phyloP scores from a whole-genome alignment of 2,113 vertebrate species.

The Glaucidium brasilianum region DNA sequence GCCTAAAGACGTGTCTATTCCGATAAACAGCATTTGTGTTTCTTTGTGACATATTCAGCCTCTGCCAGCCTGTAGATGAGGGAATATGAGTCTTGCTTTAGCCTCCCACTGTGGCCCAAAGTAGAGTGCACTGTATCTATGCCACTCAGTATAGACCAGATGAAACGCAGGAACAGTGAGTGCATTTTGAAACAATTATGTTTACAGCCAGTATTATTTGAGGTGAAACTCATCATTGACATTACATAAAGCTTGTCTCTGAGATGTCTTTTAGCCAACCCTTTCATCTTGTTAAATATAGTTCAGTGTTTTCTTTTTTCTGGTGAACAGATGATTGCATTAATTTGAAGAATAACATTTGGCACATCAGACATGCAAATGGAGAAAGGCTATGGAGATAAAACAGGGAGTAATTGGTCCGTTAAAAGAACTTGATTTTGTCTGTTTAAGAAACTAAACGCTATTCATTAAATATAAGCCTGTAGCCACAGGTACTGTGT shows the following conservation, averaged over 20 bases:
- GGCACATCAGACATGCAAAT: background rate
- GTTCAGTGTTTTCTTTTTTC: background rate
- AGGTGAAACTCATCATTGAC: background rate
- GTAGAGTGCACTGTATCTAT: background rate
- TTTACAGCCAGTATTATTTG: background rate
- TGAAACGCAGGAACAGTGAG: background rate
- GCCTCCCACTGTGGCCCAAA: background rate
- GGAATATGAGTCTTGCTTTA: background rate
- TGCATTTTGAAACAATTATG: background rate
- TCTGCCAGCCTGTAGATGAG: background rate
- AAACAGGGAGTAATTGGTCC: background rate
- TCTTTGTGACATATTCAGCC: background rate
- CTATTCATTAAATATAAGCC: background rate
- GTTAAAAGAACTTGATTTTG: background rate
- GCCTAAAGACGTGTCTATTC: background rate
- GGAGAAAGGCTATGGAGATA: background rate
- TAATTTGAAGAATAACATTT: constrained; percentile 9
- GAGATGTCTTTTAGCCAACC: background rate
- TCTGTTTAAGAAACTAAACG: background rate
- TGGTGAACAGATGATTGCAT: background rate
- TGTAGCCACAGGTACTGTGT: background rate
- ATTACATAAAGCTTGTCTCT: background rate
- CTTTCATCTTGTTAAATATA: constrained; percentile 16
- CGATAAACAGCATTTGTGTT: background rate
- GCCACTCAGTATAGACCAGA: background rate